phyloP scores from a whole-genome alignment of 2,113 vertebrate species.

The Bostrychus sinensis region DNA sequence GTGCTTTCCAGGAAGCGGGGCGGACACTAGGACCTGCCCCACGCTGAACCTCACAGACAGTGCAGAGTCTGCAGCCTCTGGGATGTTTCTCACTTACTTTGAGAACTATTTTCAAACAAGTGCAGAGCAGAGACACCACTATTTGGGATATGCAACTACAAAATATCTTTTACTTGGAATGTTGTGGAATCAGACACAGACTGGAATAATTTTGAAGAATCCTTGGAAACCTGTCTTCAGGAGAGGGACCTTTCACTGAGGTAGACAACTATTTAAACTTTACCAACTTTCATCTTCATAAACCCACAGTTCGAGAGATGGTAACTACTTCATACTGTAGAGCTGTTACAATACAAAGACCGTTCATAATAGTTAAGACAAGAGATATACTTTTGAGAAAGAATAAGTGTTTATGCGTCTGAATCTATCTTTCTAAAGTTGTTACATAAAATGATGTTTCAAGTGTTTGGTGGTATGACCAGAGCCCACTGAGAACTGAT shows the following conservation, averaged over 20 bases:
- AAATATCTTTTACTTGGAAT: slow-evolving; percentile 27
- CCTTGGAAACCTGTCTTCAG: slow-evolving; percentile 24
- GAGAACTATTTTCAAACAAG: slow-evolving; percentile 79
- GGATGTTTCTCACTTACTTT: slow-evolving; percentile 67
- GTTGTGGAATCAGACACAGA: slow-evolving; percentile 48
- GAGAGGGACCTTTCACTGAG: slow-evolving; percentile 43
- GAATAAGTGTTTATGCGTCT: not conserved
- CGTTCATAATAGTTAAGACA: not conserved
- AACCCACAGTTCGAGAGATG: not conserved
- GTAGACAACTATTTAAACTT: slow-evolving; percentile 53
- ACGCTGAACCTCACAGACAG: slow-evolving; percentile 6
- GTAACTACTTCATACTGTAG: not conserved
- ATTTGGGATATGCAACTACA: slow-evolving; percentile 56
- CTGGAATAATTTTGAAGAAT: slow-evolving; percentile 63
- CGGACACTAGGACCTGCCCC: slow-evolving; percentile 80
- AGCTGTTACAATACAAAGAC: not conserved
- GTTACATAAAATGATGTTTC: not conserved
- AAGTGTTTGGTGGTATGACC: slow-evolving; percentile 12
- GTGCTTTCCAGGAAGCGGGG: rapidly evolving
- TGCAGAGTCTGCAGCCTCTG: slow-evolving; percentile 43
- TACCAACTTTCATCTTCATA: slow-evolving; percentile 21
- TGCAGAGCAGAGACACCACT: slow-evolving; percentile 61
- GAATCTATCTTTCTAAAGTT: not conserved
- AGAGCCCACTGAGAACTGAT: slow-evolving; percentile 33
- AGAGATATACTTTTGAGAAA: too few relatives aligned